Conservation (phyloP, 2,797 vertebrate species). For the Amniataba percoides region DNA sequence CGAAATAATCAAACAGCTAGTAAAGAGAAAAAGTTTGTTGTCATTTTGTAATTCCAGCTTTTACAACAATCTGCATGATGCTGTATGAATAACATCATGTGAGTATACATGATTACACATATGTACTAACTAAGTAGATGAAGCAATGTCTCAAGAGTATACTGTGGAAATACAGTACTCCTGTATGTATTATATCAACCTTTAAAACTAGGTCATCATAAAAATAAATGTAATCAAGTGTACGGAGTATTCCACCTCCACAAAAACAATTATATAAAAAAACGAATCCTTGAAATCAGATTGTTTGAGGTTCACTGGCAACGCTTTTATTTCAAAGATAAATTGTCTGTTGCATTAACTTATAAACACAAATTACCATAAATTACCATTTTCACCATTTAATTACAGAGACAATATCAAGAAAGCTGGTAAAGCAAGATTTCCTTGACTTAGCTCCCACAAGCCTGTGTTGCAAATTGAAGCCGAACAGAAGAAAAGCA, state of each 20-base stretch:
- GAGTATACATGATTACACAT: background rate
- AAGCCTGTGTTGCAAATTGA: conserved; percentile 11
- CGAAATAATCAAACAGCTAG: background rate
- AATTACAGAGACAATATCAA: background rate
- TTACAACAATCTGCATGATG: background rate
- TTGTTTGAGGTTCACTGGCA: background rate
- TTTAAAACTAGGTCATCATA: background rate
- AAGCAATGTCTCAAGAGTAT: background rate
- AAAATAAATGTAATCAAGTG: background rate
- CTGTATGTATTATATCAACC: background rate
- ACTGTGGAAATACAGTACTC: background rate
- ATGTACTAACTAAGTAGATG: background rate
- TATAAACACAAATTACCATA: background rate
- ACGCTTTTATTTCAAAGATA: background rate
- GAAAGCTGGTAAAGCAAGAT: background rate
- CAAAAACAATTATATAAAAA: background rate
- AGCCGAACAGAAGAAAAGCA: background rate
- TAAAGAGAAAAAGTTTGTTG: background rate
- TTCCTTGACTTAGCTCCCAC: background rate
- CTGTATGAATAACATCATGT: background rate
- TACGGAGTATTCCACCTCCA: background rate
- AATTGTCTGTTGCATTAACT: background rate
- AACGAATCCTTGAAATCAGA: background rate
- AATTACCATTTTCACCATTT: background rate
- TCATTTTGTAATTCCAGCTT: background rate